Conservation (phyloP, 2,888 invertebrate species). For the Campoletis raptor region DNA sequence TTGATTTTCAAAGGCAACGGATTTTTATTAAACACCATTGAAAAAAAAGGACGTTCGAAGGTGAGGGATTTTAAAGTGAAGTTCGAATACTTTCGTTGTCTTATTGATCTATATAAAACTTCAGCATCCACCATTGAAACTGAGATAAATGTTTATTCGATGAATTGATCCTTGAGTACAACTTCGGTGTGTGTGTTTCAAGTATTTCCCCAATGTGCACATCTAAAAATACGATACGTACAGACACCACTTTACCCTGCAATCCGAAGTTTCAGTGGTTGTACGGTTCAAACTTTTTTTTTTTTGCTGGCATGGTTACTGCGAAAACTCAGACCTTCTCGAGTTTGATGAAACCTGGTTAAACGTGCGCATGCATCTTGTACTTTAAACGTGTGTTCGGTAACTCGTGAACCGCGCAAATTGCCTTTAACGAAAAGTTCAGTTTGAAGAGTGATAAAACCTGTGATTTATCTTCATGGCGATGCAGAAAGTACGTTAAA, state of each 20-base stretch:
- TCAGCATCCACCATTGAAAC: constrained; percentile 16
- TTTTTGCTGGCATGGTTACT: not conserved
- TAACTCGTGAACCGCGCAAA: constrained; percentile 2
- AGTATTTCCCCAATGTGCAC: not conserved
- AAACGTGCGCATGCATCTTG: constrained; percentile 5
- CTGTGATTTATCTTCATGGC: not conserved
- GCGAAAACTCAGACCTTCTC: not conserved
- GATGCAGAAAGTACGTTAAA: constrained; percentile 19
- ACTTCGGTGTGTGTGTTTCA: constrained; percentile 1
- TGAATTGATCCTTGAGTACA: constrained; percentile 33
- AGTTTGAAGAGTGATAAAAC: constrained; percentile 1
- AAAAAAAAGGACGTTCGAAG: not conserved
- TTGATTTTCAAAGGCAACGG: not conserved
- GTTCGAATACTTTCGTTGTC: not conserved
- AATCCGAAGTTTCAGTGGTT: not conserved
- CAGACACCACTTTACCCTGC: not conserved
- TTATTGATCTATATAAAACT: not conserved
- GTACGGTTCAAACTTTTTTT: constrained; percentile 29
- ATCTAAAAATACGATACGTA: not conserved
- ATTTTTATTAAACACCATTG: not conserved
- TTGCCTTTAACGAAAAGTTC: constrained; percentile 8
- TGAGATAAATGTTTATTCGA: constrained; percentile 46
- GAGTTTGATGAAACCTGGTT: constrained; percentile 11
- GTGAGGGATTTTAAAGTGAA: not conserved
- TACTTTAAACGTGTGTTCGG: constrained; percentile 11